Evolutionary conservation across 1,140 invertebrate genomes (phyloP).

Genomic region (Himalopsyche phryganea): DNA sequence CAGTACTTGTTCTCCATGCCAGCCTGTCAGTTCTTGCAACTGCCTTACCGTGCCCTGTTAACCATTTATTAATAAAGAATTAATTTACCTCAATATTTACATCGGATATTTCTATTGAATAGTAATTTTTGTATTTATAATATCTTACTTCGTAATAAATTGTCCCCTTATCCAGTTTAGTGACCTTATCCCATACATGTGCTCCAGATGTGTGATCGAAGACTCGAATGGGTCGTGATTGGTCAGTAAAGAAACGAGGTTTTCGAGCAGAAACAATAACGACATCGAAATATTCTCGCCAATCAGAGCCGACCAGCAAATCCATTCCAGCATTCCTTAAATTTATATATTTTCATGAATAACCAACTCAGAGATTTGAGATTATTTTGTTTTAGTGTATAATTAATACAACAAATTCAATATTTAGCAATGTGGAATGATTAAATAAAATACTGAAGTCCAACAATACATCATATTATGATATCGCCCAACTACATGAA

Average conservation of each 20-base stretch:
- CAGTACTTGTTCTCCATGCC: slow-evolving; percentile 86
- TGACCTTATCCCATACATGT: slow-evolving; percentile 89
- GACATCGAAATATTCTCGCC: slow-evolving; percentile 91
- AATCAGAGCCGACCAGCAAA: slow-evolving; percentile 82
- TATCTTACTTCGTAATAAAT: slow-evolving; percentile 85
- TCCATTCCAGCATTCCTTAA: slow-evolving; percentile 88
- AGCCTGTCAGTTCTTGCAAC: slow-evolving; percentile 87
- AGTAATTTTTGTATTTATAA: not conserved
- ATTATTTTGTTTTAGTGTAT: too few species aligned
- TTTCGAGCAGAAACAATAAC: slow-evolving; percentile 94
- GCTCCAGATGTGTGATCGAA: slow-evolving; percentile 78
- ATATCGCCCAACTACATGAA: too few species aligned
- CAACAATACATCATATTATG: too few species aligned
- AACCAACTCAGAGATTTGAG: too few species aligned
- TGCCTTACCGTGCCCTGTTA: slow-evolving; percentile 92
- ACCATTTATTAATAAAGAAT: too few species aligned
- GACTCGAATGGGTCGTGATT: slow-evolving; percentile 82
- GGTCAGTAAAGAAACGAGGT: slow-evolving; percentile 93
- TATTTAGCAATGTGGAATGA: too few species aligned
- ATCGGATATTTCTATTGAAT: too few species aligned
- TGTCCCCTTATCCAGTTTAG: slow-evolving; percentile 78
- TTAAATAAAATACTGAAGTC: too few species aligned
- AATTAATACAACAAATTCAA: too few species aligned
- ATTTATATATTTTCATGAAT: slow-evolving; percentile 31
- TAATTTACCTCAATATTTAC: too few species aligned